A percentile compares a stretch with the other conserved stretches of the same genome.
phyloP scores from a whole-genome alignment of 1,140 invertebrate genomes.

The Drosophila nasuta region DNA sequence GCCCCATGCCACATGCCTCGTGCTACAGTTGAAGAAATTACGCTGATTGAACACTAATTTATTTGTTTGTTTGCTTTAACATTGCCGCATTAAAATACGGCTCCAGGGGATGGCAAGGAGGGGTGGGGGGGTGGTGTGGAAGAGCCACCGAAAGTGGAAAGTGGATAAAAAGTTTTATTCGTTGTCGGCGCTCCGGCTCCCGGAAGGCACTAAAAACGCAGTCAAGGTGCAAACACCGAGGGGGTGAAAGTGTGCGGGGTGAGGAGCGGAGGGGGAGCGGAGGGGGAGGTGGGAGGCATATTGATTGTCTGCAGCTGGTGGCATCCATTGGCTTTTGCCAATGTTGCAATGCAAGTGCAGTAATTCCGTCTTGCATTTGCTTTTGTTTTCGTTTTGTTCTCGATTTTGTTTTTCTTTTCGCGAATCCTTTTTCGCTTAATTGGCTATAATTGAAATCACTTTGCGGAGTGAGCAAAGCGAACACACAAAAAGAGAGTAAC shows the following conservation, averaged over 20 bases:
- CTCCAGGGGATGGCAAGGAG: background rate
- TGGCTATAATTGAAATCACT: constrained; percentile 72
- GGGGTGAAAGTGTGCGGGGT: background rate
- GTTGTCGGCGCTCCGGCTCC: background rate
- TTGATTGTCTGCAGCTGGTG: constrained; percentile 45
- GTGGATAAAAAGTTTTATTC: constrained; percentile 56
- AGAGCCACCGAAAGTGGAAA: constrained; percentile 21
- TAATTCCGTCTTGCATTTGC: background rate
- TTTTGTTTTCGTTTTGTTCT: background rate
- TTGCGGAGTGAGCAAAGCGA: background rate
- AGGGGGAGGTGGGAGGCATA: background rate
- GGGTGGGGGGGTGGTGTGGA: background rate
- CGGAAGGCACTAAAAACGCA: constrained; percentile 25
- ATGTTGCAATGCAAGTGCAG: constrained; percentile 41
- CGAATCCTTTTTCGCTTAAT: constrained; percentile 63
- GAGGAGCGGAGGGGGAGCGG: background rate
- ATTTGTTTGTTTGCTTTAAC: constrained; percentile 81
- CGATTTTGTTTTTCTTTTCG: constrained; percentile 32
- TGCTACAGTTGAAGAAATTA: constrained; percentile 70
- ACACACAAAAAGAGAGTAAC: no score
- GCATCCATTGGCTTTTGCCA: constrained; percentile 35
- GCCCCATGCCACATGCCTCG: constrained; percentile 14
- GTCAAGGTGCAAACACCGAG: constrained; percentile 33
- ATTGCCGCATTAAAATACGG: constrained; percentile 58
- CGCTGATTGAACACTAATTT: constrained; percentile 83